Percentiles rank a stretch among this genome's conserved stretches.
Evolutionary conservation across 2,113 vertebrate species (phyloP).

Genomic region (Macrotus californicus): DNA sequence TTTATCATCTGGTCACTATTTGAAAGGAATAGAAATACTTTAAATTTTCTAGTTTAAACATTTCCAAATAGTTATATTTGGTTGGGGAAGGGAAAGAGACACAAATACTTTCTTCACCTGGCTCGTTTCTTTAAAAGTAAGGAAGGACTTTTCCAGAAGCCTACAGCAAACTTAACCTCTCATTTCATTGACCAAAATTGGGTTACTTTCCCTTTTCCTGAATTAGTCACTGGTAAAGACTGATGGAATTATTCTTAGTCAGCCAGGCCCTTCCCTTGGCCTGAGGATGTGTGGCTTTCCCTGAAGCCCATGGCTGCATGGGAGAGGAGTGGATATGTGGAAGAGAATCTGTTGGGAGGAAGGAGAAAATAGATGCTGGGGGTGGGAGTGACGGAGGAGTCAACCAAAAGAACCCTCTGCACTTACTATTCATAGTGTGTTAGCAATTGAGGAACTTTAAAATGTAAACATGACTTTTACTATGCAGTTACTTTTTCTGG

Average conservation of each 20-base stretch:
- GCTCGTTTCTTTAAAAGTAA: not conserved
- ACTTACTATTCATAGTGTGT: not conserved
- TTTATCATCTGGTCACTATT: conserved; percentile 36
- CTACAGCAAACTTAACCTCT: conserved; percentile 31
- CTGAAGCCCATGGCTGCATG: not conserved
- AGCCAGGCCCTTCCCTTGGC: not conserved
- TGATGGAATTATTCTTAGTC: conserved; percentile 51
- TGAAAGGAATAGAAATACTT: conserved; percentile 27
- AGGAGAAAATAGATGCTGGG: not conserved
- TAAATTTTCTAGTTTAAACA: conserved; percentile 11
- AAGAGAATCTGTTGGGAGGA: not conserved
- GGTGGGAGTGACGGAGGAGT: too few relatives aligned
- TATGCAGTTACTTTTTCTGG: not conserved
- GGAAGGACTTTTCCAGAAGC: conserved; percentile 34
- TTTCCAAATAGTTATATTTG: not conserved
- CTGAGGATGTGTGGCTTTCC: conserved; percentile 8
- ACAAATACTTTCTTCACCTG: not conserved
- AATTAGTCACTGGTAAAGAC: conserved; percentile 46
- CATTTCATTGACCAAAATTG: conserved; percentile 46
- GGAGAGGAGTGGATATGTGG: not conserved
- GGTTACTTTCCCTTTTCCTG: conserved; percentile 49
- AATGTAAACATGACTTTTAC: not conserved
- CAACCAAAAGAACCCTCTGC: not conserved
- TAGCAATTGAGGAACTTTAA: conserved; percentile 14
- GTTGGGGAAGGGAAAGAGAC: not conserved